phyloP scores from a whole-genome alignment of 2,113 vertebrate genomes.

The Nothocercus julius region DNA sequence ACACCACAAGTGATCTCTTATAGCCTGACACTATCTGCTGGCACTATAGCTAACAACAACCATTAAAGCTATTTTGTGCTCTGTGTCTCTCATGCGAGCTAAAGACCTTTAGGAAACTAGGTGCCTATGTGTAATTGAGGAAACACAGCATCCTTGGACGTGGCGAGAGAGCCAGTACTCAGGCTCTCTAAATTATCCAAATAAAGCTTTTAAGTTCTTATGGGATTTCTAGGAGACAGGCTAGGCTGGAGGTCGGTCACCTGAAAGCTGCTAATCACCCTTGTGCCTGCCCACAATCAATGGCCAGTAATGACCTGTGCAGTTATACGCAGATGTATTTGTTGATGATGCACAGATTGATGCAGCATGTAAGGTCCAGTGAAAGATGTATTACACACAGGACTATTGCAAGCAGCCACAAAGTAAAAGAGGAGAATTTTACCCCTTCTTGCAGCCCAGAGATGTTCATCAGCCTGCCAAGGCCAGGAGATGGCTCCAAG shows the following conservation, averaged over 20 bases:
- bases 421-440: background rate
- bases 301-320: background rate
- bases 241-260: background rate
- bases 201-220: background rate
- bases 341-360: background rate
- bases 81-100: background rate
- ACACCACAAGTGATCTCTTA: accelerated
- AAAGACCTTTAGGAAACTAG: background rate
- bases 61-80: background rate
- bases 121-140: background rate
- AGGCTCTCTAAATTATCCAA: background rate
- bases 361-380: background rate
- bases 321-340: background rate
- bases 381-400: background rate
- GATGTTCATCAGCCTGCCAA: background rate
- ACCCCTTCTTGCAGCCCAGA: background rate
- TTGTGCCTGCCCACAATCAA: background rate
- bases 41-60: background rate
- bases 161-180: background rate
- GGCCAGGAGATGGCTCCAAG: background rate
- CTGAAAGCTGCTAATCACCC: background rate
- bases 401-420: background rate
- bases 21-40: accelerated
- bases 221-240: background rate
- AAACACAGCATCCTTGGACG: background rate